These are phyloP conservation scores for Carapus acus DNA, from an alignment of 2,797 vertebrate genomes.

Conservation along the genomic window DNA sequence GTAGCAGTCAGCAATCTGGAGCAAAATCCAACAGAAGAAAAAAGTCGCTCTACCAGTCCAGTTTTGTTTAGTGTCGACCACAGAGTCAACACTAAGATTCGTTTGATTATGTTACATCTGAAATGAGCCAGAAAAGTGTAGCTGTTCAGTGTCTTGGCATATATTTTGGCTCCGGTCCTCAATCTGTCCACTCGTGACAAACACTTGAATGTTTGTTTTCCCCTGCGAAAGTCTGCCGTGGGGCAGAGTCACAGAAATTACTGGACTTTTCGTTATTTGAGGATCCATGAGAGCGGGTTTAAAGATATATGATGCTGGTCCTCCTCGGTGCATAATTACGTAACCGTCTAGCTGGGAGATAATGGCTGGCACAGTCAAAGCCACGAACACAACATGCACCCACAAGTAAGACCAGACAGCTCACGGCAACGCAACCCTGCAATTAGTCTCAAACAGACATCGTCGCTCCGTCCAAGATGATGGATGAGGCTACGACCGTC, in stretches of 20 bases:
- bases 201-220: not conserved
- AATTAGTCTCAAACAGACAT: conserved; percentile 45
- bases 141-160: not conserved
- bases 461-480: conserved; percentile 54
- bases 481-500: conserved; percentile 40
- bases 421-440: conserved; percentile 29
- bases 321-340: conserved; percentile 24
- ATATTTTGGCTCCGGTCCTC: not conserved
- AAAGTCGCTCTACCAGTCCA: not conserved
- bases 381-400: conserved; percentile 24
- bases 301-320: conserved; percentile 19
- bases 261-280: not conserved
- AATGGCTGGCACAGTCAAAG: conserved; percentile 32
- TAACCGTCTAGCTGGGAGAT: conserved; percentile 21
- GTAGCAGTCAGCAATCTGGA: not conserved
- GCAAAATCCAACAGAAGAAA: not conserved
- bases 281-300: conserved; percentile 16
- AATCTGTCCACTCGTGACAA: not conserved
- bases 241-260: not conserved
- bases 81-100: too few species aligned
- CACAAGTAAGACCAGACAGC: conserved; percentile 35
- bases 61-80: too few species aligned
- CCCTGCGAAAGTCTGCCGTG: not conserved
- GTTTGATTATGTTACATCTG: too few species aligned
- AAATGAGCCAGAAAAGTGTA: not conserved